Conservation (phyloP, 2,113 vertebrate species). For the Anser cygnoides region DNA sequence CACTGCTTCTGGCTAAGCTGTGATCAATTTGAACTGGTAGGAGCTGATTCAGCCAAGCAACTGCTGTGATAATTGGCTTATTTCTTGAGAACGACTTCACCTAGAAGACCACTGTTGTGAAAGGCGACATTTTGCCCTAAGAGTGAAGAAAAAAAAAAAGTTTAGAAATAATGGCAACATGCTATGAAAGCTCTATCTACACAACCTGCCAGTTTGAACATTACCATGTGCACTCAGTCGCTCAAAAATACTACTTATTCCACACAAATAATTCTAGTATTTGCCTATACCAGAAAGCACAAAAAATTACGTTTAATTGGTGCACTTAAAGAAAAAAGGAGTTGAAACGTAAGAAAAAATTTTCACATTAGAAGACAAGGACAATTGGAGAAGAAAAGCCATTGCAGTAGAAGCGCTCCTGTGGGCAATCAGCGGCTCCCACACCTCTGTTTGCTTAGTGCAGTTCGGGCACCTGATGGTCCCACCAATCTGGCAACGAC, state of each 20-base stretch:
- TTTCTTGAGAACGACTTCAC: neutral
- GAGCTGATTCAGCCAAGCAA: neutral
- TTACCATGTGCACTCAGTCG: fast-evolving
- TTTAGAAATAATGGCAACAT: neutral
- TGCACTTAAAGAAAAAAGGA: neutral
- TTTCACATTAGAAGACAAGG: neutral
- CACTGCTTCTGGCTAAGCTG: neutral
- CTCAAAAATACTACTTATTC: neutral
- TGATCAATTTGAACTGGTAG: neutral
- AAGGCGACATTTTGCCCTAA: neutral
- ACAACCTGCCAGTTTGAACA: neutral
- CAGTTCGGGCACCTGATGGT: neutral
- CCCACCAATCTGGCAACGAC: neutral
- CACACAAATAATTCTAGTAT: neutral
- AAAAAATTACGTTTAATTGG: neutral
- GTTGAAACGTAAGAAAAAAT: neutral
- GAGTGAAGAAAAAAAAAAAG: neutral
- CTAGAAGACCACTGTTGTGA: neutral
- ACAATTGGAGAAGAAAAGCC: neutral
- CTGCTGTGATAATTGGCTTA: neutral
- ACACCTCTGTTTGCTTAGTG: neutral
- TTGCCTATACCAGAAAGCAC: neutral
- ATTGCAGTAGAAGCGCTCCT: neutral
- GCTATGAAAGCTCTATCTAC: neutral
- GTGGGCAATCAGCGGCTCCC: fast-evolving